Evolutionary conservation across 2,888 invertebrate species (phyloP), one percentile per base, ranked within the genome.

Genomic region (Parnassius mnemosyne): DNA sequence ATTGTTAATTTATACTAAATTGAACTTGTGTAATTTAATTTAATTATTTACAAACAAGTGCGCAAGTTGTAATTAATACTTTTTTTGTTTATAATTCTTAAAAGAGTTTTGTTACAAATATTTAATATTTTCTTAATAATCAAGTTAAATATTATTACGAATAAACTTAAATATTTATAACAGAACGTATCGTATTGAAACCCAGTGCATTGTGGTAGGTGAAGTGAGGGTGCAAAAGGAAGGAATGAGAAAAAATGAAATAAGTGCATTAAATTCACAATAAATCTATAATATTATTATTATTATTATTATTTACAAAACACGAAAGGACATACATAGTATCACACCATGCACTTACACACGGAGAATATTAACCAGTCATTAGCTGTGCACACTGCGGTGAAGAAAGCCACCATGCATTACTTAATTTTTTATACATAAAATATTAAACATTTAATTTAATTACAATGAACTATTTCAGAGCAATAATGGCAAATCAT

Each of bases 331-430:
- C 71, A 77, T 81, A 86, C 79, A 85, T 82, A 88, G 87, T 82
- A 89, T 85, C 89, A 89, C 89, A 87, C 89, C 92, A 92, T 92
- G 92, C 92, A 92, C 89, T 89, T 87, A 89, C 81, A 87, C 78
- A 85, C 77, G 80, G 81, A 80, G 63, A 83, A 79, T 79, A 79
- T 79, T 70, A 82, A 82, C 78, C 80, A 83, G 81, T 80, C 80
- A 75, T 83, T 87, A 87, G 88, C 89, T 84, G 84, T 87, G 86
- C 85, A 85, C 81, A 79, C 80, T 82, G 84, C 80, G 84, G 85
- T 85, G 84, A 80, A 75, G 68, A 68, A 81, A 81, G 80, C 80
- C 85, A 83, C 84, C 85, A 86, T 86, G 86, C 87, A 83, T 77
- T 65, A 61, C 74, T 75, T 64, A 64, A 60, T 60, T 62, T 60